Evolutionary conservation across 2,113 vertebrate genomes (phyloP), one percentile per base, ranked within the genome.

Genomic region (Ibidorhyncha struthersii): DNA sequence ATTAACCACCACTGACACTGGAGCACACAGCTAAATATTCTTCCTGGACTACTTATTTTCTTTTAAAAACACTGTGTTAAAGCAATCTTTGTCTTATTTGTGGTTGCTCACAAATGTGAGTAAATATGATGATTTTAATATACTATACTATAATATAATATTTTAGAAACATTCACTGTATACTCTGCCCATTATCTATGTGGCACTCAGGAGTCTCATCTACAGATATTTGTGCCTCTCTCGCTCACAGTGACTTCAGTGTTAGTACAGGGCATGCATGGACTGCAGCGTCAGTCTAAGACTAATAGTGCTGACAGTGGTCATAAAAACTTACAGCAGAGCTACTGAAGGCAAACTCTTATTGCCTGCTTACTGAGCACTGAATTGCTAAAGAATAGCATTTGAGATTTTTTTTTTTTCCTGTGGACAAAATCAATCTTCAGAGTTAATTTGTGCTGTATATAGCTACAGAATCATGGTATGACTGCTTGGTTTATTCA

Each of bases 41-140:
- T 95, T 82, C 7, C 38, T 86, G 62, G 65, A 78, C 82, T 96
- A 86, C 89, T 93, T 95, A 67, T 73, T 94, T 97, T 89, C 82
- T 92, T 82, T 86, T 95, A 58, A 81, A 78, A 93, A 14, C 10
- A 27, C 21, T 20, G 4, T 58, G 34, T 36, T 59, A 88, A 92
- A 95, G 45, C 58, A 27, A 0, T 84, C 56, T 71, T 61, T 81
- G 16, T 72, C 89, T 93, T 94, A 53, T 43, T 34, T 80, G 66
- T 52, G 45, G 17, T 47, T 90, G n/a, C 70, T 49, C 34, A 90
- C 49, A 53, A 26, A 89, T 27, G 53, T 36, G 69, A 74, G 62
- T 63, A 93, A 87, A 94, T 70, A 55, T 6, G 16, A 12, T 58
- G 40, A 40, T 40, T 40, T 40, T 18, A 43, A 10, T 47, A 21